Conservation (phyloP, 2,888 invertebrate genomes). For the Apotomis turbidana region DNA sequence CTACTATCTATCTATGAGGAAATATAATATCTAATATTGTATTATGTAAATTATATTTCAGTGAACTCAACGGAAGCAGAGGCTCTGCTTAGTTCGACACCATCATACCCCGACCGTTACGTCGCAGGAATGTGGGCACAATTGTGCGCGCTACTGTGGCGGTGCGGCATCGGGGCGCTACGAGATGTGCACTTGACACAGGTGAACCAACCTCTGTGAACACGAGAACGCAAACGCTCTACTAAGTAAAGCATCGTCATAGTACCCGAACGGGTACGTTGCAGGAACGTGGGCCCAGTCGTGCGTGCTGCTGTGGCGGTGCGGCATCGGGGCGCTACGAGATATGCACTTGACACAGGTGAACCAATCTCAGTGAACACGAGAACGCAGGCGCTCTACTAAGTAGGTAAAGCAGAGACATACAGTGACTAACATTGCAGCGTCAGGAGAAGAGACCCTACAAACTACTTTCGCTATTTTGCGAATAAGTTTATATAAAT, state of each 20-base stretch:
- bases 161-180: slow-evolving; percentile 66
- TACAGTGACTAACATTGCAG: too few species aligned
- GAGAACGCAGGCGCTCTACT: background rate
- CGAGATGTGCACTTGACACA: slow-evolving; percentile 76
- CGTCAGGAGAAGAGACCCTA: too few species aligned
- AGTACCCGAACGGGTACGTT: slow-evolving; percentile 52
- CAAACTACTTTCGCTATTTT: too few species aligned
- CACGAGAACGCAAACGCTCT: background rate
- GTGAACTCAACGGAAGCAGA: slow-evolving; percentile 66
- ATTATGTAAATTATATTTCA: slow-evolving; percentile 46
- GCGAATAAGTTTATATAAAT: too few species aligned
- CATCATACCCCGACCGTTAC: slow-evolving; percentile 52
- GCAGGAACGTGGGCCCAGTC: slow-evolving; percentile 66
- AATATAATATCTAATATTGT: background rate
- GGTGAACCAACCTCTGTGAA: slow-evolving; percentile 50
- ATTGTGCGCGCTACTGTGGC: slow-evolving; percentile 66
- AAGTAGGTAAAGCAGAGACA: background rate
- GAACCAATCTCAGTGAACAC: slow-evolving; percentile 13
- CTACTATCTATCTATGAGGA: too few species aligned
- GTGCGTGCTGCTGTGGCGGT: slow-evolving; percentile 68
- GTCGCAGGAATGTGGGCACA: slow-evolving; percentile 64
- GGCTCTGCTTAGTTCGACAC: slow-evolving; percentile 60
- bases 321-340: slow-evolving; percentile 65
- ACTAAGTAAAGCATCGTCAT: background rate
- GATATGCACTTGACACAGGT: slow-evolving; percentile 78